A percentile compares a stretch with the other conserved stretches of the same genome.
Evolutionary conservation across 1,140 invertebrate genomes (phyloP).

Genomic region (Hyles vespertilio): DNA sequence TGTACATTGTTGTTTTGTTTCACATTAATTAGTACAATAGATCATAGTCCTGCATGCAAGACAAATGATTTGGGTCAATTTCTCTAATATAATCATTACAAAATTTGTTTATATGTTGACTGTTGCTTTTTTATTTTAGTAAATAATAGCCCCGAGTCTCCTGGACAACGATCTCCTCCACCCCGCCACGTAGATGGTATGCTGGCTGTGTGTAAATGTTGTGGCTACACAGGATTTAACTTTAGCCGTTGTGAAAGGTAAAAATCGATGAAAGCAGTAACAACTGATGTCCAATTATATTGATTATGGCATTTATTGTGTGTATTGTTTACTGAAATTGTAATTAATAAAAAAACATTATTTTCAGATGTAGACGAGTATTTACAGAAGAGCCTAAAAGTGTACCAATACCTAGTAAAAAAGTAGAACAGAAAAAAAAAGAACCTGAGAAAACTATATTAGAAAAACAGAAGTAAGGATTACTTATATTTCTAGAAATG

Average conservation of each 20-base stretch:
- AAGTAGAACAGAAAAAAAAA: constrained; percentile 65
- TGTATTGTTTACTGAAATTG: not conserved
- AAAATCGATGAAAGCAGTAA: not conserved
- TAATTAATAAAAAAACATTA: constrained; percentile 2
- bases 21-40: not conserved
- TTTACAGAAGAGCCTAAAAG: constrained; percentile 78
- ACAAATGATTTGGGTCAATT: not conserved
- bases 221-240: constrained; percentile 83
- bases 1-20: constrained; percentile 11
- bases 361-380: constrained; percentile 74
- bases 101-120: not conserved
- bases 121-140: constrained; percentile 21
- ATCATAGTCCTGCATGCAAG: not conserved
- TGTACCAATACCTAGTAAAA: constrained; percentile 68
- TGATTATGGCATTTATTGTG: not conserved
- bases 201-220: constrained; percentile 82
- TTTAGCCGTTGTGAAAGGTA: constrained; percentile 83
- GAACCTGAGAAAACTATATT: constrained; percentile 49
- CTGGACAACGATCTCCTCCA: constrained; percentile 55
- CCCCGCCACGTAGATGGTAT: constrained; percentile 81
- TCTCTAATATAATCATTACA: not conserved
- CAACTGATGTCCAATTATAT: not conserved
- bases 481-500: not conserved
- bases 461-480: constrained; percentile 29
- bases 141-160: constrained; percentile 56